Conservation (phyloP, 2,797 vertebrate genomes). For the Anguilla marmorata region DNA sequence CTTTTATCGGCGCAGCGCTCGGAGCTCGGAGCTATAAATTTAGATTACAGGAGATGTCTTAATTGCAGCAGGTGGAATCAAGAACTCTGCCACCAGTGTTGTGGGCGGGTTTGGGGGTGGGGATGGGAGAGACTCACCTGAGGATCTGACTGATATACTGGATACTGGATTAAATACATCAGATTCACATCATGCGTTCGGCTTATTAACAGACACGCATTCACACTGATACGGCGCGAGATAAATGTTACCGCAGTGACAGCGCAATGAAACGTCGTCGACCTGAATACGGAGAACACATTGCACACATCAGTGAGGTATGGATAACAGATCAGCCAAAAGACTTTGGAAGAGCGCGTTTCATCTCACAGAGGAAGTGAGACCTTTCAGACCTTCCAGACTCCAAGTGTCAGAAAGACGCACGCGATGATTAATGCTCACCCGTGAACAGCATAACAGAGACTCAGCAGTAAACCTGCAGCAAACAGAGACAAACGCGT, state of each 20-base stretch:
- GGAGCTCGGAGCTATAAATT: constrained; percentile 68
- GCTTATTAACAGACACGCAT: background rate
- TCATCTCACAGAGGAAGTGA: background rate
- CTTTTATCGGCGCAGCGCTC: constrained; percentile 64
- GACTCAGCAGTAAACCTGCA: background rate
- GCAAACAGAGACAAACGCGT: background rate
- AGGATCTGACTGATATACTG: constrained; percentile 1
- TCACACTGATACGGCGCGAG: background rate
- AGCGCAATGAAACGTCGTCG: background rate
- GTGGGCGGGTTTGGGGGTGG: constrained; percentile 9
- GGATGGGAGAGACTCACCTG: background rate
- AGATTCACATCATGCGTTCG: background rate
- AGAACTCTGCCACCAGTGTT: constrained; percentile 36
- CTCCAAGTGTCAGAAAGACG: background rate
- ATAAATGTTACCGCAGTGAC: background rate
- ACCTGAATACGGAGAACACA: background rate
- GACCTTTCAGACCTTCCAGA: background rate
- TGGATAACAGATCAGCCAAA: background rate
- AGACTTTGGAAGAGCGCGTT: background rate
- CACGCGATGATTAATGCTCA: background rate
- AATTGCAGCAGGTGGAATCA: constrained; percentile 69
- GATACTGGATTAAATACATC: background rate
- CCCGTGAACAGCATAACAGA: background rate
- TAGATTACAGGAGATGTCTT: constrained; percentile 65
- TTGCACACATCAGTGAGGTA: background rate